Percentiles rank a stretch among this genome's conserved stretches.
Evolutionary conservation across 1,140 invertebrate genomes (phyloP).

Genomic region (Oncopodura yosiiana): DNA sequence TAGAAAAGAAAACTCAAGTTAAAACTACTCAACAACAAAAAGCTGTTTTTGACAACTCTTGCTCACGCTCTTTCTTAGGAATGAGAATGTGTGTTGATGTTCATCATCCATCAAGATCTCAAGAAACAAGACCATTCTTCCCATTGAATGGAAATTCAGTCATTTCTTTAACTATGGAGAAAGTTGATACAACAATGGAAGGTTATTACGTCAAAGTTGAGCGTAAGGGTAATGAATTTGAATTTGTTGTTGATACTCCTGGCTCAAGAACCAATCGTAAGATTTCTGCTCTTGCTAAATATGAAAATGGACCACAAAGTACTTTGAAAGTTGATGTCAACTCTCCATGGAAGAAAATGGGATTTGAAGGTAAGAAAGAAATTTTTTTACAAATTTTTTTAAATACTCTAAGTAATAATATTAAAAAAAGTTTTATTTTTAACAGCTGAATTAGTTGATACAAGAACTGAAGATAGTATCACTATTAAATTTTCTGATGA

Average conservation of each 20-base stretch:
- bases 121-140: constrained; percentile 47
- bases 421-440: no score
- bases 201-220: constrained; percentile 51
- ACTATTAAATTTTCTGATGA: neutral
- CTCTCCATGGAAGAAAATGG: constrained; percentile 49
- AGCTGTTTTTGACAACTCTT: constrained; percentile 44
- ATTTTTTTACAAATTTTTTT: neutral
- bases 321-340: constrained; percentile 43
- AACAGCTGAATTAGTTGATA: neutral
- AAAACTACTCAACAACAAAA: neutral
- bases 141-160: constrained; percentile 55
- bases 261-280: constrained; percentile 54
- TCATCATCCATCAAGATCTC: constrained; percentile 44
- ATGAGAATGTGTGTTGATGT: constrained; percentile 58
- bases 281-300: constrained; percentile 44
- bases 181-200: constrained; percentile 49
- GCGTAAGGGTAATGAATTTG: constrained; percentile 40
- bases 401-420: no score
- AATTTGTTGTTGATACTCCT: constrained; percentile 58
- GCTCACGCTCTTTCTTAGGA: constrained; percentile 46
- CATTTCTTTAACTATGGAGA: constrained; percentile 50
- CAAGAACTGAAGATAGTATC: neutral
- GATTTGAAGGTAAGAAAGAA: constrained; percentile 41
- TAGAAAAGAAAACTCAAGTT: constrained; percentile 38
- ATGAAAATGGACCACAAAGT: constrained; percentile 42